Evolutionary conservation across 2,113 vertebrate species (phyloP), one percentile per base, ranked within the genome.

Genomic region (Hippocampus mohnikei): DNA sequence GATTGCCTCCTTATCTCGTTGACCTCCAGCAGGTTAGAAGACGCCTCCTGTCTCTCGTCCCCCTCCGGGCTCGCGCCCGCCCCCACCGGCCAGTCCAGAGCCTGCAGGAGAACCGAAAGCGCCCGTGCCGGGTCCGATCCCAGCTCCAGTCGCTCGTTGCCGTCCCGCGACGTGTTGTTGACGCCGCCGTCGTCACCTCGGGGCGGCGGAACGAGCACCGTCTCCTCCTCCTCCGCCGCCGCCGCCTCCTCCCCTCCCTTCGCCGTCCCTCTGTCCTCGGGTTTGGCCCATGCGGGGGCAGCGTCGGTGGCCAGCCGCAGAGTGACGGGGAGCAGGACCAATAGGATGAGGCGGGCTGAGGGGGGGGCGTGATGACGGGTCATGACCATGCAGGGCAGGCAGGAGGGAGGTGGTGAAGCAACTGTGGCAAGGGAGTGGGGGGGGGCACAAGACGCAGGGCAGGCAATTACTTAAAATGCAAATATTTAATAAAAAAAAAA

Each of bases 311-410:
- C 84, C 83, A 92, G 88, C 79, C 86, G 84, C 68, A 88, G 90
- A 87, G 84, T 85, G 84, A 91, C 83, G 84, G 81, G 83, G 79
- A 92, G 90, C 83, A 93, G 85, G 85, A 91, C 85, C 85, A 93
- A 88, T 85, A 93, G 90, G 87, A 93, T 75, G 84, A 92, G 86
- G 77, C 84, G 89, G 84, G 86, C 84, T 85, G 90, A 85, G 89
- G 89, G 88, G 88, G 82, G 73, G 78, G 85, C 77, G 85, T 91
- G 90, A 87, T 87, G 91, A 91, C 89, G 88, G 91, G 90, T 91
- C 93, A 94, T 94, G 92, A 92, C 93, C 91, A 91, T 87, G 86
- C 91, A 91, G 89, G 91, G 87, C 86, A 81, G 89, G 88, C 87
- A 89, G 88, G 88, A 90, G 90, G 88, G 88, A 86, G 88, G 87